A percentile compares a stretch with the other conserved stretches of the same genome.
phyloP scores from a whole-genome alignment of 2,113 vertebrate species.

The Dicrurus megarhynchus region DNA sequence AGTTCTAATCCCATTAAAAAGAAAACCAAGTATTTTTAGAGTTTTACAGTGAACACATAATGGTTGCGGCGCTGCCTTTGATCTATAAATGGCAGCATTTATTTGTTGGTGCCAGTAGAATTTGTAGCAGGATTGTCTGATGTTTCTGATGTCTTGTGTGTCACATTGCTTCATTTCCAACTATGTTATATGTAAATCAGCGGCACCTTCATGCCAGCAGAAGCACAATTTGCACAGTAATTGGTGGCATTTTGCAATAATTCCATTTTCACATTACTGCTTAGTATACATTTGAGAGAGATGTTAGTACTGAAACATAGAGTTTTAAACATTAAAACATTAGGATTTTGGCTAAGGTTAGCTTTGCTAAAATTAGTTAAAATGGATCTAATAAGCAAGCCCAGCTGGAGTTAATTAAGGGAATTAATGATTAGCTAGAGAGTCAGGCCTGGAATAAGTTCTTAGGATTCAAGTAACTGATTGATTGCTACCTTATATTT shows the following conservation, averaged over 20 bases:
- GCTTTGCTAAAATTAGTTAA: too few relatives aligned
- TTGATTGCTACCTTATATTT: too few relatives aligned
- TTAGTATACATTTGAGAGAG: background rate
- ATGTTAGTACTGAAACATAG: too few relatives aligned
- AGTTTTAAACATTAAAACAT: too few relatives aligned
- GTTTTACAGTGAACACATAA: background rate
- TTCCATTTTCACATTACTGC: background rate
- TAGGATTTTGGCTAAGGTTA: too few relatives aligned
- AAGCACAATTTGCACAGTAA: slow-evolving; percentile 46
- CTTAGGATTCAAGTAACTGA: too few relatives aligned
- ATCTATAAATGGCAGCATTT: slow-evolving; percentile 68
- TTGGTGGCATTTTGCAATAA: slow-evolving; percentile 47
- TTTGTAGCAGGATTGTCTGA: background rate
- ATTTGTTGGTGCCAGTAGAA: slow-evolving; percentile 39
- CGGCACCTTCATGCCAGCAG: background rate
- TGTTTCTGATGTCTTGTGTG: slow-evolving; percentile 30
- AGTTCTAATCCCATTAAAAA: background rate
- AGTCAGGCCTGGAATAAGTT: too few relatives aligned
- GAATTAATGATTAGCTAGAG: too few relatives aligned
- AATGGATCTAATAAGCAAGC: too few relatives aligned
- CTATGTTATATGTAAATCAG: slow-evolving; percentile 46
- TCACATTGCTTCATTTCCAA: slow-evolving; percentile 48
- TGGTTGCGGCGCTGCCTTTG: slow-evolving; percentile 22
- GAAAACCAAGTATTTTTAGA: slow-evolving; percentile 26
- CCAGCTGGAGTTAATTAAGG: too few relatives aligned